A percentile compares a stretch with the other conserved stretches of the same genome.
Evolutionary conservation across 2,113 vertebrate species (phyloP).

Genomic region (Nothobranchius furzeri): DNA sequence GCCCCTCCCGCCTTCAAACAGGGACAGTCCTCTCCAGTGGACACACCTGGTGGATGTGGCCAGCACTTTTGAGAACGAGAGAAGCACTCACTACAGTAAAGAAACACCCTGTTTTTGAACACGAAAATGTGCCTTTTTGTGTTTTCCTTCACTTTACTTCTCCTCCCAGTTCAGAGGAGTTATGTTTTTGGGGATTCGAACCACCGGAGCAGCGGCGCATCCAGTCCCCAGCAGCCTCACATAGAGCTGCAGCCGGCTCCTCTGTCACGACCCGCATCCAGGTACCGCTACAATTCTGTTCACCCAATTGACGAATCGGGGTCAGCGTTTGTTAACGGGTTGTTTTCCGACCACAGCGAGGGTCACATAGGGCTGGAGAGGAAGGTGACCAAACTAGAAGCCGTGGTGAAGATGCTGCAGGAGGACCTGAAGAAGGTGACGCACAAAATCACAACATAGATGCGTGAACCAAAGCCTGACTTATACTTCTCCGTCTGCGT

Average conservation of each 20-base stretch:
- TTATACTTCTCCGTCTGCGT: no score
- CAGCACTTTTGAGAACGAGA: conserved; percentile 93
- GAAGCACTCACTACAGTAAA: conserved; percentile 70
- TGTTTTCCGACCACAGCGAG: conserved; percentile 77
- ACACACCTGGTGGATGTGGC: conserved; percentile 96
- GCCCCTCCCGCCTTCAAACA: conserved; percentile 90
- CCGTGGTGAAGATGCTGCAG: conserved; percentile 95
- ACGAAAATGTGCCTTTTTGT: neutral
- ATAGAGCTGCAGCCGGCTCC: conserved; percentile 86
- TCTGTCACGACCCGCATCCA: conserved; percentile 86
- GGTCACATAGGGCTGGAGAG: conserved; percentile 90
- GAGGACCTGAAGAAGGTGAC: conserved; percentile 95
- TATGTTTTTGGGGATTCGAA: conserved; percentile 92
- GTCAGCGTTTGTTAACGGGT: no score
- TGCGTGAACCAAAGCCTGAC: no score
- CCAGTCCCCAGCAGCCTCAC: conserved; percentile 85
- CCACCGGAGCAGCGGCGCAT: conserved; percentile 86
- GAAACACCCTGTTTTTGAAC: neutral
- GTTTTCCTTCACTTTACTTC: neutral
- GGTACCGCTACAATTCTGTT: conserved; percentile 69
- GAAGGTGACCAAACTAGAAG: conserved; percentile 95
- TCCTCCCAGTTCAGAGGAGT: conserved; percentile 88
- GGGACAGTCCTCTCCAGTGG: conserved; percentile 88
- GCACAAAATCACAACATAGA: neutral
- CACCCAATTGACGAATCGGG: no score